Evolutionary conservation across 37 sponge, comb jelly and placozoan species (phyloP), one percentile per base, ranked within the genome.

Genomic region (Halichondria panicea): DNA sequence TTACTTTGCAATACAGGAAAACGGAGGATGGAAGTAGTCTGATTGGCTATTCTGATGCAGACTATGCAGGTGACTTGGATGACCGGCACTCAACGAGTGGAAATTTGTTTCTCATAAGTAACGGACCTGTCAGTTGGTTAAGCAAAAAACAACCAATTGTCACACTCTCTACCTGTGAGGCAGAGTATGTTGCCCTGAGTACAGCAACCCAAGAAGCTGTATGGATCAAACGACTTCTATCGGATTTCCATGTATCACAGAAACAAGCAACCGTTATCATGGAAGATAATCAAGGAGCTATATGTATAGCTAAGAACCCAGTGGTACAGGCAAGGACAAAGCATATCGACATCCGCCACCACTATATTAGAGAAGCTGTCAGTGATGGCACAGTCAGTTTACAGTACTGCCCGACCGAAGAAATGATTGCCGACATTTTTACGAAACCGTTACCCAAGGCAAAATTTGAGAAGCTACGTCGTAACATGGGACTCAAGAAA

Each of bases 201-300:
- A 30, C 40, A n/a, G 79, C 79, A 21, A 42, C 81, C 22, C 32
- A 70, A 57, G 72, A 70, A 57, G 72, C 71, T 32, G 45, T 32
- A 43, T 80, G 81, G 81, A 31, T 80, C 36, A 32, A 48, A 39
- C n/a, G 45, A 35, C 50, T 80, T 11, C 34, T 80, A 18, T 41
- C 31, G 42, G 81, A 80, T 37, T 45, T 70, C 31, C 28, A 38
- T 4, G 39, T 39, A 34, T 27, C 60, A 35, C 5, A 1, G 19
- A 18, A 67, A 21, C 19, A 53, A 28, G 63, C 79, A 78, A 33
- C 37, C 11, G 19, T 45, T 28, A 61, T 80, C 21, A 71, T 70
- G 71, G 81, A 71, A 71, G 81, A 80, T 62, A 80, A 83, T 40
- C 83, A 83, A 66, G 75, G 69, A 33, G 75, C 83, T 7, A 74